phyloP scores from a whole-genome alignment of 2,888 invertebrate genomes.

The Ectemnius continuus region DNA sequence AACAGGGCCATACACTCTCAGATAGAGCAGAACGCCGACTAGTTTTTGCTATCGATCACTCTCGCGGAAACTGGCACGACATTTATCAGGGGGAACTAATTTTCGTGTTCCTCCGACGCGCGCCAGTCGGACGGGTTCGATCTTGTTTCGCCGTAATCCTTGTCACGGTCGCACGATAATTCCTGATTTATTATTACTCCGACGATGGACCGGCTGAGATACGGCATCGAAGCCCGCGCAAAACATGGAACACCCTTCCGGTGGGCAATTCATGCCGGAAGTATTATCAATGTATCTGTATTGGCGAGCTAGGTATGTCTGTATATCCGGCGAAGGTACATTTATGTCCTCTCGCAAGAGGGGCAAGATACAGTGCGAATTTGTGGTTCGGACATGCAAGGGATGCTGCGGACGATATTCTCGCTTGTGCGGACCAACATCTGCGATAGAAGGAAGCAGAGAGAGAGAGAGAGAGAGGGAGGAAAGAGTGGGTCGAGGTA shows the following conservation, averaged over 20 bases:
- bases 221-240: no score
- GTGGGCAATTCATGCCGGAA: no score
- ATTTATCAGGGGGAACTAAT: constrained; percentile 49
- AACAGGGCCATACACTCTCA: no score
- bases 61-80: constrained; percentile 30
- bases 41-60: constrained; percentile 60
- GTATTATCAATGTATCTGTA: no score
- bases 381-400: no score
- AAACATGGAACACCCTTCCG: no score
- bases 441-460: background rate
- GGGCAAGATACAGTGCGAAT: no score
- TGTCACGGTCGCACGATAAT: constrained; percentile 36
- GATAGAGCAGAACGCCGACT: constrained; percentile 29
- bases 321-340: no score
- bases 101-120: constrained; percentile 24
- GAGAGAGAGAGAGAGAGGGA: background rate
- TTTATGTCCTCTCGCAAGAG: no score
- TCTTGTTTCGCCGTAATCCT: constrained; percentile 42
- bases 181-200: constrained; percentile 35
- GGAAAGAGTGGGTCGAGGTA: constrained; percentile 19
- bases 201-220: constrained; percentile 31
- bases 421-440: background rate
- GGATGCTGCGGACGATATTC: no score
- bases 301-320: no score
- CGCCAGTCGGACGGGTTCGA: constrained; percentile 16